Evolutionary conservation across 1,140 invertebrate species (phyloP), one percentile per base, ranked within the genome.

Genomic region (Heliothis subflexa): DNA sequence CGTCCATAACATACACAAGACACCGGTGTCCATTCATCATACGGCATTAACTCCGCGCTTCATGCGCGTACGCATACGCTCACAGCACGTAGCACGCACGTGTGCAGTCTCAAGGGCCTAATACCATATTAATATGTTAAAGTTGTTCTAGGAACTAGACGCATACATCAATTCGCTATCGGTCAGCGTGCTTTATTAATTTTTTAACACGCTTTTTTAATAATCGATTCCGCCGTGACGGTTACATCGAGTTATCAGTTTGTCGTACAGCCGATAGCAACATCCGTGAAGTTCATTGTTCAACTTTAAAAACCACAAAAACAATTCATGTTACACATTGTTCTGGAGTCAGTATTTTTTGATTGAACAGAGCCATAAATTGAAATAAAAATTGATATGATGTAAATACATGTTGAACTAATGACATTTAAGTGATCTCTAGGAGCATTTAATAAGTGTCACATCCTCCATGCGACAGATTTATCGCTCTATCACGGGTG

Each of bases 391-490:
- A 45, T 64, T 11, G 14, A 28, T 45, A 64, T 11, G 61, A 64
- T 64, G 14, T 45, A 45, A 45, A 11, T 16, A 4, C 14, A 64
- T 40, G 5, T 40, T 7, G 33, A 45, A 64, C 28, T 4, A 33
- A 54, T 28, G 16, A 33, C 33, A 40, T 16, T 3, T 14, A 55
- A 72, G 55, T 74, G 55, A 40, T 7, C 33, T 40, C 33, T 40
- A 40, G 33, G 4, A 40, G 33, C 33, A 21, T 59, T 47, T 73
- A 47, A 59, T 61, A 49, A 25, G 55, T 61, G 55, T 45, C 71
- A 49, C 71, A 74, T 74, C 71, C 55, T 74, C 55, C 16, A 14
- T n/a, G 25, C 49, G 68, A 61, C 71, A 61, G 71, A 59, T 74
- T 61, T 74, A 74, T 74, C 18, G 18, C 40, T 59, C n/a, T 49